These are phyloP conservation scores for Cacatua alba DNA, from an alignment of 2,113 vertebrate genomes.

Conservation along the genomic window DNA sequence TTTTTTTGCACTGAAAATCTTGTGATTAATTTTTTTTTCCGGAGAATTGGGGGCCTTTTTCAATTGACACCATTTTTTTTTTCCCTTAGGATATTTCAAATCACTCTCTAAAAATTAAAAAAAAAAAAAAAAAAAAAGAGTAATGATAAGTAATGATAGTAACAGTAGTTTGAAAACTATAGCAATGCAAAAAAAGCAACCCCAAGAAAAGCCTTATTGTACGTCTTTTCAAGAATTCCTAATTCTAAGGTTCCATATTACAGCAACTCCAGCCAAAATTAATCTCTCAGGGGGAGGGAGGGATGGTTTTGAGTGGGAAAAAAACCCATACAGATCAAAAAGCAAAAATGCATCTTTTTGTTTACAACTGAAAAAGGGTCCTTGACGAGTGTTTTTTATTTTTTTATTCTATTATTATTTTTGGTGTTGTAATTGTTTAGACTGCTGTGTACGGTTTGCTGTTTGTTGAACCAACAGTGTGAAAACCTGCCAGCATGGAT, in stretches of 20 bases:
- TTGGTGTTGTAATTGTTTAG: constrained; percentile 88
- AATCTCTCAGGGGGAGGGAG: constrained; percentile 50
- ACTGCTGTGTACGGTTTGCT: constrained; percentile 88
- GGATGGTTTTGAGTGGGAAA: constrained; percentile 55
- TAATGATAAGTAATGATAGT: constrained; percentile 66
- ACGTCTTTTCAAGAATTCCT: constrained; percentile 70
- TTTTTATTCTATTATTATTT: constrained; percentile 80
- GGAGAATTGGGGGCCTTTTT: constrained; percentile 86
- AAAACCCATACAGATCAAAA: constrained; percentile 67
- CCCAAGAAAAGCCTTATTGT: constrained; percentile 74
- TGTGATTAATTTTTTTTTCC: constrained; percentile 78
- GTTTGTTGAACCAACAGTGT: constrained; percentile 89
- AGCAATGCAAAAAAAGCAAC: constrained; percentile 70
- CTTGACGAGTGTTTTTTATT: constrained; percentile 83
- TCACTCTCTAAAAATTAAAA: constrained; percentile 49
- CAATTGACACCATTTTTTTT: constrained; percentile 81
- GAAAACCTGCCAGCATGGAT: constrained; percentile 89
- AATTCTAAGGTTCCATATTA: constrained; percentile 74
- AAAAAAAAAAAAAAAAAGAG: background rate
- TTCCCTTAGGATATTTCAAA: constrained; percentile 74
- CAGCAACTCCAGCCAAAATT: constrained; percentile 73
- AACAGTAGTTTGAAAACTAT: constrained; percentile 64
- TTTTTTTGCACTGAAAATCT: constrained; percentile 83
- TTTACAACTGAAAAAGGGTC: constrained; percentile 89
- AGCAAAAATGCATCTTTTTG: constrained; percentile 81